Conservation (phyloP, 2,113 vertebrate genomes). For the Pluvianellus socialis region DNA sequence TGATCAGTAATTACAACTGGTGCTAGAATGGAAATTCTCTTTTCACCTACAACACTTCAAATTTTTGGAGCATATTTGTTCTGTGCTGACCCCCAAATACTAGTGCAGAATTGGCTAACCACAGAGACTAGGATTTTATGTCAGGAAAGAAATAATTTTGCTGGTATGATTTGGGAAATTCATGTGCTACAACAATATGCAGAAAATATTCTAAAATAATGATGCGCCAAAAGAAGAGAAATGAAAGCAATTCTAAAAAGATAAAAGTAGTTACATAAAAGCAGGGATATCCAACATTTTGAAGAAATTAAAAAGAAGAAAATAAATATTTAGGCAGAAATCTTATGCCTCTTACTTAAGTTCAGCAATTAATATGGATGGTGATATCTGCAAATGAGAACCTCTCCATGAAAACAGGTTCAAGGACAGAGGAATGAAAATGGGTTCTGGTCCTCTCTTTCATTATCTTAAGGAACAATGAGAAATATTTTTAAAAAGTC, state of each 20-base stretch:
- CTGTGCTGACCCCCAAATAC: background rate
- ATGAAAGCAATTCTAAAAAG: background rate
- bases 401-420: background rate
- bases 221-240: background rate
- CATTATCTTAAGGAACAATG: background rate
- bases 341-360: background rate
- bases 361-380: background rate
- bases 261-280: background rate
- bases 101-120: background rate
- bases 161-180: background rate
- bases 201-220: background rate
- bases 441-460: background rate
- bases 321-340: background rate
- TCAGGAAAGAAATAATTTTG: background rate
- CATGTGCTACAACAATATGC: background rate
- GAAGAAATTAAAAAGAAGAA: background rate
- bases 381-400: background rate
- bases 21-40: background rate
- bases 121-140: background rate
- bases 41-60: background rate
- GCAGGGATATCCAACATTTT: background rate
- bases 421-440: background rate
- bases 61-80: background rate
- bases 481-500: background rate
- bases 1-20: background rate